phyloP scores from a whole-genome alignment of 2,797 vertebrate genomes.

The Helarctos malayanus region DNA sequence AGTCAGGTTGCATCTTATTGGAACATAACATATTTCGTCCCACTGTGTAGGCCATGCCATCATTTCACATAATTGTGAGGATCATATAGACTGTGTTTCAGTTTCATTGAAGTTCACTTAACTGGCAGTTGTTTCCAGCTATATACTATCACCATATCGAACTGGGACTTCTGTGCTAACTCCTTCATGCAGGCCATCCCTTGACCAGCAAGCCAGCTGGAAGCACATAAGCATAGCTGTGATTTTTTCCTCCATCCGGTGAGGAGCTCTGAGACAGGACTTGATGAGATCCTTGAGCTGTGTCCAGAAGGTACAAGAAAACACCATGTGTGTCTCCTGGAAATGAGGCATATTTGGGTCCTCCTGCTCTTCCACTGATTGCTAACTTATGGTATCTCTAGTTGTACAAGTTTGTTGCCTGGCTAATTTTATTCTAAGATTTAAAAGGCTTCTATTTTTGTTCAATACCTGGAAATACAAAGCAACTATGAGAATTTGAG shows the following conservation, averaged over 20 bases:
- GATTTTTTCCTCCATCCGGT: neutral
- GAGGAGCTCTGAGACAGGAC: neutral
- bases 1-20: neutral
- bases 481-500: neutral
- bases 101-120: neutral
- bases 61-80: neutral
- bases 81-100: neutral
- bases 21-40: neutral
- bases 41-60: neutral
- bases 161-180: neutral
- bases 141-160: neutral
- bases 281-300: neutral
- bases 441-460: neutral
- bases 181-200: neutral
- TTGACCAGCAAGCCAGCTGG: neutral
- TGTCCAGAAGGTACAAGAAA: neutral
- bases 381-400: neutral
- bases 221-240: neutral
- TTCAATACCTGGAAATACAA: neutral
- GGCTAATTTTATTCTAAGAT: slow-evolving; percentile 14
- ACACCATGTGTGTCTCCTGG: neutral
- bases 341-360: neutral
- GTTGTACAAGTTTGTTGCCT: neutral
- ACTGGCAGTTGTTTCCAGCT: neutral
- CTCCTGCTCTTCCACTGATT: neutral